phyloP scores from a whole-genome alignment of 2,113 vertebrate species.

The Bubo bubo region DNA sequence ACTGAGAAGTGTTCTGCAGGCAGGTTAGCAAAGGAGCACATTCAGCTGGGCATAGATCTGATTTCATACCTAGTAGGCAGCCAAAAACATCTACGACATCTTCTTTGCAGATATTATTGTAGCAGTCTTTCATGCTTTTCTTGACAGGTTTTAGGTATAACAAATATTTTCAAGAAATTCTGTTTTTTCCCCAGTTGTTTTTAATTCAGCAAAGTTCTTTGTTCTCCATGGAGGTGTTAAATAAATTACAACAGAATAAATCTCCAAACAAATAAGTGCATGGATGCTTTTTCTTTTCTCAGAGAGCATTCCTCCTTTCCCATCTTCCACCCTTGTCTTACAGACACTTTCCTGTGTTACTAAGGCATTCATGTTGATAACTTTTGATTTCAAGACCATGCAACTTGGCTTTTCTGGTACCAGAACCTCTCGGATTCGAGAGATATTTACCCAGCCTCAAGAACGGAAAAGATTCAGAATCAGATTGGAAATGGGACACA shows the following conservation, averaged over 20 bases:
- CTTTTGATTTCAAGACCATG: background rate
- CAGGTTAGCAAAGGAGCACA: background rate
- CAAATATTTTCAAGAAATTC: background rate
- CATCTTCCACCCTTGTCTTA: background rate
- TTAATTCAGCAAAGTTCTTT: background rate
- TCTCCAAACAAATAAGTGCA: background rate
- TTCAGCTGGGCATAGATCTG: constrained; percentile 11
- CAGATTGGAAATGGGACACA: background rate
- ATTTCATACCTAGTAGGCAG: constrained; percentile 32
- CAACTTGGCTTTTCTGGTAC: background rate
- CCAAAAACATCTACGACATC: background rate
- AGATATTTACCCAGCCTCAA: background rate
- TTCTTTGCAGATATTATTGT: background rate
- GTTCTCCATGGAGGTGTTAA: background rate
- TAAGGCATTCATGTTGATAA: background rate
- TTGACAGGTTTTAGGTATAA: background rate
- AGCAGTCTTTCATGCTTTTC: background rate
- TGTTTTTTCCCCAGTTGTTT: background rate
- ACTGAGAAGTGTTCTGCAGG: constrained; percentile 2
- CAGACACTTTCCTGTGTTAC: background rate
- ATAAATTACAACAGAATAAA: background rate
- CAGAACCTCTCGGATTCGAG: background rate
- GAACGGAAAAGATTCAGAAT: background rate
- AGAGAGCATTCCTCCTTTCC: background rate
- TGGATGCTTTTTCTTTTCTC: background rate